phyloP scores from a whole-genome alignment of 2,888 invertebrate species.

The Ceraclea dissimilis region DNA sequence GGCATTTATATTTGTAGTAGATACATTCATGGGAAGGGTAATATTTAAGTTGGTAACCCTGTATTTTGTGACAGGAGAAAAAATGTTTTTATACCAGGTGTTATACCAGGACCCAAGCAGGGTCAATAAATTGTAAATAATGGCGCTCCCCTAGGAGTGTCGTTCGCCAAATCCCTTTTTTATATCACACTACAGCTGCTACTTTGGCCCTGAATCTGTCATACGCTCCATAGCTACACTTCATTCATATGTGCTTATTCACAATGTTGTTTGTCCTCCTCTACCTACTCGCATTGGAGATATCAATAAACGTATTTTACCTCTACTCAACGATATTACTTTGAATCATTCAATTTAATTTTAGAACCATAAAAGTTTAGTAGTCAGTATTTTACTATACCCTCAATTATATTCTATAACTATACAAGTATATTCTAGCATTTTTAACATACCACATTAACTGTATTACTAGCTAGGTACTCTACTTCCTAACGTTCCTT shows the following conservation, averaged over 20 bases:
- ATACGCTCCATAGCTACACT: constrained; percentile 16
- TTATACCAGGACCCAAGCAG: constrained; percentile 8
- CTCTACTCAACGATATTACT: no score
- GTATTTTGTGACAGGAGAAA: constrained; percentile 6
- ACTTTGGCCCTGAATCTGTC: constrained; percentile 14
- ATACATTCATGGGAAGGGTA: constrained; percentile 2
- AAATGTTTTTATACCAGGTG: constrained; percentile 16
- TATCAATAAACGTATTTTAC: no score
- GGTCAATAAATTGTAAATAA: constrained; percentile 26
- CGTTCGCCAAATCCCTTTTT: constrained; percentile 19
- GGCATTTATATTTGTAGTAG: background rate
- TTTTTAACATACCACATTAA: no score
- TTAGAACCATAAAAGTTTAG: no score
- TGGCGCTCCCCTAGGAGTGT: constrained; percentile 18
- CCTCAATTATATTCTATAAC: no score
- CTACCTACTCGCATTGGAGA: background rate
- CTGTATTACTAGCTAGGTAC: no score
- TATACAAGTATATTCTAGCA: no score
- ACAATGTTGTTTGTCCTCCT: background rate
- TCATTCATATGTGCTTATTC: constrained; percentile 7
- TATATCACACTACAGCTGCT: constrained; percentile 16
- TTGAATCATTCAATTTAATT: no score
- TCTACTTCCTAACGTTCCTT: no score
- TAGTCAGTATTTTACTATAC: no score
- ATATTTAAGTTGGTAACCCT: constrained; percentile 9